Evolutionary conservation across 2,113 vertebrate genomes (phyloP).

Genomic region (Physeter macrocephalus): DNA sequence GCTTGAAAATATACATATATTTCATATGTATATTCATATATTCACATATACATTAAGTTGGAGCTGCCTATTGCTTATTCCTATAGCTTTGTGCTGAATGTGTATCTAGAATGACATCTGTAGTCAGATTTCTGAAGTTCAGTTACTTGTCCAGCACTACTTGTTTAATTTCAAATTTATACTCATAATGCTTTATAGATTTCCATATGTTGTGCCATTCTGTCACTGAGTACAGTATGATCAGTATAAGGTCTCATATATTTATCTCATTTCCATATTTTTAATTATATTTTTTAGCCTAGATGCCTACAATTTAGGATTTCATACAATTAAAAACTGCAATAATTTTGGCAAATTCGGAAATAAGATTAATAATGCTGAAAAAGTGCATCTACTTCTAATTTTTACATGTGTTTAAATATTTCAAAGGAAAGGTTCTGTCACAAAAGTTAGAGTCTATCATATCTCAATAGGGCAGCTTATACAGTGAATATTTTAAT

Average conservation of each 20-base stretch:
- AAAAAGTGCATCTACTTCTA: not conserved
- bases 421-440: not conserved
- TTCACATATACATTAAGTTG: not conserved
- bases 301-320: not conserved
- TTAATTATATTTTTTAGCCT: slow-evolving; percentile 52
- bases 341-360: not conserved
- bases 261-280: slow-evolving; percentile 67
- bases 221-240: slow-evolving; percentile 62
- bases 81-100: not conserved
- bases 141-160: slow-evolving; percentile 68
- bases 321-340: not conserved
- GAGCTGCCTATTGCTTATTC: not conserved
- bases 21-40: not conserved
- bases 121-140: slow-evolving; percentile 69
- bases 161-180: slow-evolving; percentile 73
- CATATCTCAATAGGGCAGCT: not conserved
- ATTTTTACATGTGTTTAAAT: not conserved
- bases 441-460: not conserved
- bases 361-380: not conserved
- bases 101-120: slow-evolving; percentile 67
- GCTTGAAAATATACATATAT: not conserved
- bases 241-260: slow-evolving; percentile 67
- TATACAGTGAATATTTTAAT: not conserved
- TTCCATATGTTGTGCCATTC: slow-evolving; percentile 71
- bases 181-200: slow-evolving; percentile 68